phyloP scores from a whole-genome alignment of 1,140 invertebrate genomes.

The Drosophila ambigua region DNA sequence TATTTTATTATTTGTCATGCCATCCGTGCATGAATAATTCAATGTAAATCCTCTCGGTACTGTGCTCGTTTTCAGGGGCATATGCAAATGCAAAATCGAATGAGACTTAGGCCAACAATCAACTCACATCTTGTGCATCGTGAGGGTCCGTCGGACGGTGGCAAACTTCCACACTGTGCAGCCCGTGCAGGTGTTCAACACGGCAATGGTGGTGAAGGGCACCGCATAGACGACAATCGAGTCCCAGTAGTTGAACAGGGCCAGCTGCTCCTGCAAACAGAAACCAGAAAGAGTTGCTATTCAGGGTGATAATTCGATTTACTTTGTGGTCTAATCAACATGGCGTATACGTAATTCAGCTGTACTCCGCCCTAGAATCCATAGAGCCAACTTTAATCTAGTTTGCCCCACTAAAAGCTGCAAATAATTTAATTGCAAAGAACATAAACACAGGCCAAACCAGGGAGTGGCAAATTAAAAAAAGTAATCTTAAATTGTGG shows the following conservation, averaged over 20 bases:
- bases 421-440: conserved; percentile 26
- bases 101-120: background rate
- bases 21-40: background rate
- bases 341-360: conserved; percentile 45
- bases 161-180: conserved; percentile 87
- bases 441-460: background rate
- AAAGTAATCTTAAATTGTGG: background rate
- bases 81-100: conserved; percentile 20
- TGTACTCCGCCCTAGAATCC: conserved; percentile 3
- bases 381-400: conserved; percentile 8
- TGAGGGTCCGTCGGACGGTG: conserved; percentile 85
- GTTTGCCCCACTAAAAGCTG: conserved; percentile 9
- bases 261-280: conserved; percentile 84
- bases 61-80: background rate
- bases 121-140: conserved; percentile 81
- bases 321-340: conserved; percentile 19
- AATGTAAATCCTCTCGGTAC: background rate
- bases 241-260: conserved; percentile 88
- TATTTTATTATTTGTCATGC: background rate
- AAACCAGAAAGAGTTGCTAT: conserved; percentile 6
- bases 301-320: conserved; percentile 20
- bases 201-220: conserved; percentile 88
- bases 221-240: conserved; percentile 88
- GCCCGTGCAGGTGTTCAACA: conserved; percentile 89
- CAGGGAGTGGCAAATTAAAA: background rate